Base-by-base conservation (phyloP, 2,113 vertebrate genomes). In the Hepsetus odoe region DNA sequence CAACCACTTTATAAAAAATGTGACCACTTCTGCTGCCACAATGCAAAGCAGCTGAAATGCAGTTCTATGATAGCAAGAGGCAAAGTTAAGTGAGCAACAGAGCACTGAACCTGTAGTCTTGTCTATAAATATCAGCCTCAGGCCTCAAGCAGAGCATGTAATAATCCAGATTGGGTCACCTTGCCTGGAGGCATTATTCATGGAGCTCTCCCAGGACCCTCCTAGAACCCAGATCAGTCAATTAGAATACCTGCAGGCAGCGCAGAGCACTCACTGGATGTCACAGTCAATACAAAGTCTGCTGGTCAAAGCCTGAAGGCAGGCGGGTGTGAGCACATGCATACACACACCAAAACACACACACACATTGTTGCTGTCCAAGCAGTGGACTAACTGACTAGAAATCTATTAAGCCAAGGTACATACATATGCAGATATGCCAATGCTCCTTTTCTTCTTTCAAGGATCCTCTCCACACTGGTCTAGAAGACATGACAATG, bases 41-140 rank as follows among this genome's bases (percentile, higher is more conserved):
- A 79, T 67, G 53, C 61, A 75, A 71, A 65, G 44, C 58, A 79
- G 42, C 58, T 62, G n/a, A 66, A 72, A 70, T n/a, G n/a, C 61
- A 24, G 65, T 46, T 22, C 20, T 58, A 26, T 51, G 40, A 71
- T 67, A 72, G 76, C 49, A 55, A 73, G 13, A 71, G 72, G 11
- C 22, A 75, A 67, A 72, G 33, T 74, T 30, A 59, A 58, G 65
- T 72, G 62, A 40, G n/a, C 61, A 67, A 74, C 61, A 62, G 32
- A 77, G 42, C 24, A 26, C 42, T 72, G 55, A 67, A 86, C 79
- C 71, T 85, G 77, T 72, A 80, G 72, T 67, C 67, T 61, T 82
- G 76, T 83, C 83, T 86, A 85, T 83, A 87, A 87, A 84, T 78
- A 86, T 79, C 56, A 77, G 53, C 72, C 67, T 85, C 77, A 76